Conservation (phyloP, 2,888 invertebrate genomes). For the Spodoptera picta region DNA sequence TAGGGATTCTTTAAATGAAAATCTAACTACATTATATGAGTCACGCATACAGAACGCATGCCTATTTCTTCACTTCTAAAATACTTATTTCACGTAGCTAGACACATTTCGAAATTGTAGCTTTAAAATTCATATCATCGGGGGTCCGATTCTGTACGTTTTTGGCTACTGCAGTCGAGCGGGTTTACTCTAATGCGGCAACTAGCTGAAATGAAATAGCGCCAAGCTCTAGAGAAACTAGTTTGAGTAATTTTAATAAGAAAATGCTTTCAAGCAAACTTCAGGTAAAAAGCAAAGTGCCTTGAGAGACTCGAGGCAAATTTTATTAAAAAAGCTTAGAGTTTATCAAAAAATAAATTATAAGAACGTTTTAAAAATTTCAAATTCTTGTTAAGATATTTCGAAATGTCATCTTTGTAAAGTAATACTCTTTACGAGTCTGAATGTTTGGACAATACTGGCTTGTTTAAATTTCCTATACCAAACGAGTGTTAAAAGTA, state of each 20-base stretch:
- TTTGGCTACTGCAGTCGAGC: slow-evolving; percentile 35
- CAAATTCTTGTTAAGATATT: too few relatives aligned
- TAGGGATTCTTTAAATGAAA: slow-evolving; percentile 28
- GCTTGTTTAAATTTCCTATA: too few relatives aligned
- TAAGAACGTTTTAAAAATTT: too few relatives aligned
- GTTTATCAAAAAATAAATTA: slow-evolving; percentile 36
- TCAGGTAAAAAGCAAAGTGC: slow-evolving; percentile 51
- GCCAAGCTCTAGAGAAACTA: slow-evolving; percentile 14
- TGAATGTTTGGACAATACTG: too few relatives aligned
- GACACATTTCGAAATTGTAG: slow-evolving; percentile 80
- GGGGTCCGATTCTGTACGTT: slow-evolving; percentile 55
- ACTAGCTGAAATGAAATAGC: slow-evolving; percentile 10
- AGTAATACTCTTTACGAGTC: too few relatives aligned
- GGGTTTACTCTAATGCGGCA: neutral
- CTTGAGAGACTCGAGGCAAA: slow-evolving; percentile 51
- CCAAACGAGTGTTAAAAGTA: too few relatives aligned
- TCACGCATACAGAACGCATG: slow-evolving; percentile 38
- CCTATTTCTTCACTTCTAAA: slow-evolving; percentile 51
- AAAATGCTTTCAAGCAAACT: slow-evolving; percentile 44
- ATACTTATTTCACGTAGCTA: slow-evolving; percentile 68
- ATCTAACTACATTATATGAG: slow-evolving; percentile 39
- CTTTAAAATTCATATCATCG: slow-evolving; percentile 78
- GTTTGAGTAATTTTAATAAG: slow-evolving; percentile 40
- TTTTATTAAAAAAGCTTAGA: slow-evolving; percentile 41
- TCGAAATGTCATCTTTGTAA: too few relatives aligned